Evolutionary conservation across 2,113 vertebrate genomes (phyloP), one percentile per base, ranked within the genome.

Genomic region (Apus apus): DNA sequence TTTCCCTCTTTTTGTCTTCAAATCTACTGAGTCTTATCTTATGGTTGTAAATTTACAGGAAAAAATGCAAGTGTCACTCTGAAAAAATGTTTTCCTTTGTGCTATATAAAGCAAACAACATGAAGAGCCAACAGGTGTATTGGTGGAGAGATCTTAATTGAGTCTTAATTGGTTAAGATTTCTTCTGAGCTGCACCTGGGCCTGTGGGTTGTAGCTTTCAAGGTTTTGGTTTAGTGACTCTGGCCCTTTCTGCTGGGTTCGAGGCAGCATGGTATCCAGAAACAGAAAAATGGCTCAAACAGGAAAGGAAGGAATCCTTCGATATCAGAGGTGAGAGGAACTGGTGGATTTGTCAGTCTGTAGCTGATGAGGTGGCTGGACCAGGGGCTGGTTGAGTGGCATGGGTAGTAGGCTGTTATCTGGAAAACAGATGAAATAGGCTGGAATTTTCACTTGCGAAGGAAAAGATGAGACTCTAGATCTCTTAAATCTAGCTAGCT

Each of bases 171-270:
- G 48, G 15, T 27, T 46, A 6, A 34, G 23, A 3, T 13, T 91
- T 38, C 29, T 32, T 26, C 27, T 58, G 26, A 56, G 61, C 65
- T 78, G 51, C 36, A 51, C 7, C 36, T 83, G 76, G 25, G 36
- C 30, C 40, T 76, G 22, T 1, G 5, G 11, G 11, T 13, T 40
- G 14, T 6, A 22, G 29, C 12, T 94, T 1, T 0, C 1, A 14
- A 13, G 29, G 21, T 9, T 65, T 68, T 34, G 15, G 9, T 34
- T 3, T 17, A 2, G 4, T 11, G 25, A 1, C 2, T 4, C 2
- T 27, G 26, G 11, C 9, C 1, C 0, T 53, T 30, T 56, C 13
- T 73, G 17, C 4, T 26, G 22, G 11, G 7, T 71, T 15, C 7
- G 15, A 21, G 30, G 58, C 1, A 18, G 13, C 0, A 4, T 19